These are phyloP conservation scores for Physeter macrocephalus DNA, from an alignment of 2,113 vertebrate species.

Conservation along the genomic window DNA sequence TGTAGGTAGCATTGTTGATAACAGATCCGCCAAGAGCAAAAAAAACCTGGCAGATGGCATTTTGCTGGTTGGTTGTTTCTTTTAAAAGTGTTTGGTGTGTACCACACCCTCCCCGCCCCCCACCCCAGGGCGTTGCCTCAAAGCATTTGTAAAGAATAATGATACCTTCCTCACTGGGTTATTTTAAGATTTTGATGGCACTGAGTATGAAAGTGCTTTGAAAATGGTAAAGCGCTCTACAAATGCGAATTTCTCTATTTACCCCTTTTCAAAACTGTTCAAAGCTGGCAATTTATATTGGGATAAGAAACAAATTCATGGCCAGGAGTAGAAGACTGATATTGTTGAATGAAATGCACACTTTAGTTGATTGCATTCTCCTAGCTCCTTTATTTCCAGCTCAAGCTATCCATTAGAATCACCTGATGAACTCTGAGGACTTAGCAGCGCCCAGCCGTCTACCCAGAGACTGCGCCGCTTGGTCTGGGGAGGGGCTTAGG, in stretches of 20 bases:
- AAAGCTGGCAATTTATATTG: constrained; percentile 59
- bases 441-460: neutral
- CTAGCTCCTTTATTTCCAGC: neutral
- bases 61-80: constrained; percentile 69
- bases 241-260: constrained; percentile 75
- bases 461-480: neutral
- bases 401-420: neutral
- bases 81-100: constrained; percentile 50
- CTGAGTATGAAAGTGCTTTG: constrained; percentile 69
- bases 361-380: constrained; percentile 3
- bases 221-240: constrained; percentile 72
- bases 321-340: constrained; percentile 39
- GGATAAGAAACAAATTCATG: constrained; percentile 57
- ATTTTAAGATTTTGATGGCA: constrained; percentile 76
- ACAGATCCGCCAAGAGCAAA: constrained; percentile 13
- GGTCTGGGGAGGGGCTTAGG: neutral
- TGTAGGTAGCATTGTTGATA: neutral
- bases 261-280: constrained; percentile 63
- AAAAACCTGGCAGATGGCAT: constrained; percentile 60
- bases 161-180: constrained; percentile 72
- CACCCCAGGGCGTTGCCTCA: constrained; percentile 40
- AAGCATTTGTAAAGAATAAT: constrained; percentile 71
- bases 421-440: neutral
- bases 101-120: neutral
- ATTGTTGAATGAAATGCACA: constrained; percentile 2